Evolutionary conservation across 2,888 invertebrate genomes (phyloP), one percentile per base, ranked within the genome.

Genomic region (Morpho deidamia): DNA sequence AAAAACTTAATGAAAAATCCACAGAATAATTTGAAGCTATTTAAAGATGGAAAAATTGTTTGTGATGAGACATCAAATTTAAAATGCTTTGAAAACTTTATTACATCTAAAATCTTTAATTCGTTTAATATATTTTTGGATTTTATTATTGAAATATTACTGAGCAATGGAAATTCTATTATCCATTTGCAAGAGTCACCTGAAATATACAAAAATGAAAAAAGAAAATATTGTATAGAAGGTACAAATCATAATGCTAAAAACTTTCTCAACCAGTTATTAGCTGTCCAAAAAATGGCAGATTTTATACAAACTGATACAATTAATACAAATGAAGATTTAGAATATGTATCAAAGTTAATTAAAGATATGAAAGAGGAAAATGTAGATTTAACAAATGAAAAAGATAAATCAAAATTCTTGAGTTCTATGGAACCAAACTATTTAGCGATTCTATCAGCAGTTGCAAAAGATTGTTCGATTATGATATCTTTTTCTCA

Each of bases 401-500:
- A 61, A 34, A 49, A 51, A 2, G 69, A 78, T 12, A 70, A 56
- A 63, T 56, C 72, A 0, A 53, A 32, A 2, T 82, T 84, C 60
- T 40, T 78, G 0, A 52, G 67, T 11, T 59, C 45, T 1, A 40
- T 67, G 7, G 61, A 75, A 34, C 64, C 73, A 0, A 48, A 69
- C 33, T 65, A 80, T 46, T 60, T 78, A 49, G 77, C 80, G 1
- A 75, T 94, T 51, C 82, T 94, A 63, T 92, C 94, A 10, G 92
- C 93, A 33, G 91, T 93, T 5, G 92, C 92, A 12, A 94, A 92
- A 72, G 94, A 94, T 69, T 94, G 94, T 67, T 94, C 94, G 0
- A 88, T 94, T 32, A 93, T 94, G 92, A 86, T 94, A 47, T 88
- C 92, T 47, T 88, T 93, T 59, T 64, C 78, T 51, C 53, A 67